phyloP scores from a whole-genome alignment of 1,140 invertebrate species.

The Goniozus legneri region DNA sequence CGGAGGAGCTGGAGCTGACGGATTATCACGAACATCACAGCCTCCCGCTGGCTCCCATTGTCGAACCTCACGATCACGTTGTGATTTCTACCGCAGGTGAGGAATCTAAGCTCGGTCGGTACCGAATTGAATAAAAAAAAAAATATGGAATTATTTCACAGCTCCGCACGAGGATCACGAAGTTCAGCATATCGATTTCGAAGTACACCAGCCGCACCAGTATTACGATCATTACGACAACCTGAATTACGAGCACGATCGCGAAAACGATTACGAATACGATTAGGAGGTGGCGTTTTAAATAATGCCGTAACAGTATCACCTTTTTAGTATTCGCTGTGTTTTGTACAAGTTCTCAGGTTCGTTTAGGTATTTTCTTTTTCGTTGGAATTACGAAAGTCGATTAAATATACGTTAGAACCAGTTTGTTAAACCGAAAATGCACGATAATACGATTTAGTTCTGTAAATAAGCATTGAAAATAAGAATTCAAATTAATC shows the following conservation, averaged over 20 bases:
- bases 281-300: background rate
- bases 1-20: background rate
- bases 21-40: slow-evolving; percentile 5
- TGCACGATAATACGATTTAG: too few relatives aligned
- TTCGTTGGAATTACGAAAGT: background rate
- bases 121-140: too few relatives aligned
- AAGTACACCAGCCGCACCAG: background rate
- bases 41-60: slow-evolving; percentile 1
- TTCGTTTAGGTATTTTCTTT: too few relatives aligned
- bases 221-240: background rate
- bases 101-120: too few relatives aligned
- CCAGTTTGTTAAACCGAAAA: too few relatives aligned
- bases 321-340: background rate
- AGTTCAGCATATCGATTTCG: background rate
- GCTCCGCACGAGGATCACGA: background rate
- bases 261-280: background rate
- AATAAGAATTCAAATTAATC: too few relatives aligned
- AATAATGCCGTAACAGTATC: background rate
- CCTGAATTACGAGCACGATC: background rate
- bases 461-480: too few relatives aligned
- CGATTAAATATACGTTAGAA: background rate
- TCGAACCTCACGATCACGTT: slow-evolving; percentile 5
- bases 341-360: background rate
- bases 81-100: slow-evolving; percentile 7
- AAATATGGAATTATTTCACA: background rate